phyloP scores from a whole-genome alignment of 2,888 invertebrate species.

The Peribatodes rhomboidaria region DNA sequence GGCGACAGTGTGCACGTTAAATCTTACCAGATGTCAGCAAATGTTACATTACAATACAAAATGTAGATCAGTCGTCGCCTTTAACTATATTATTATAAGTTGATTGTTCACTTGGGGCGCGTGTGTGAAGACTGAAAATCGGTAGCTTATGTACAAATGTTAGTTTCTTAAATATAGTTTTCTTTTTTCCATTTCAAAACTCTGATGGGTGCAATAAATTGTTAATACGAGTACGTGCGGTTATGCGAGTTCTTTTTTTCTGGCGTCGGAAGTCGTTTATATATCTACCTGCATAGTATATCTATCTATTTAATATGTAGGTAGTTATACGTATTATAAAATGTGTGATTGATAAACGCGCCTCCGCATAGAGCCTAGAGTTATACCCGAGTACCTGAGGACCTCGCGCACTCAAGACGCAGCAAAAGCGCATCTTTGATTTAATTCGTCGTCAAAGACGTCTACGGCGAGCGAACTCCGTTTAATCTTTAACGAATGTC shows the following conservation, averaged over 20 bases:
- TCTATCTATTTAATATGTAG: no score
- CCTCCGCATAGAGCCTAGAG: no score
- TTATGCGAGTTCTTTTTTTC: background rate
- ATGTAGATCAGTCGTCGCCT: background rate
- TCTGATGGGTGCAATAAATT: slow-evolving; percentile 5
- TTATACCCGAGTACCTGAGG: no score
- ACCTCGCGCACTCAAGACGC: no score
- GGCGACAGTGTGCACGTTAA: background rate
- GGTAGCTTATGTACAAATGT: slow-evolving; percentile 14
- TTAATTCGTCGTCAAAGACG: no score
- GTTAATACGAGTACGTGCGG: background rate
- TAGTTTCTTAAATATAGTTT: background rate
- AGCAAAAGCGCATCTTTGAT: no score
- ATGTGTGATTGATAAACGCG: no score
- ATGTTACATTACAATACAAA: background rate
- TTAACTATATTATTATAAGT: slow-evolving; percentile 65
- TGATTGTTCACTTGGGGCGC: slow-evolving; percentile 28
- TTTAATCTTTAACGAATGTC: no score
- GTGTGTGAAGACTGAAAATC: slow-evolving; percentile 10
- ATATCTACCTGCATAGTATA: no score
- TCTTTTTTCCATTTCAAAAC: background rate
- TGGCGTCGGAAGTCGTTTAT: background rate
- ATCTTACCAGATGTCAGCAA: background rate
- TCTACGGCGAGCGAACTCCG: no score
- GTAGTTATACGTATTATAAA: no score